phyloP scores from a whole-genome alignment of 1,140 invertebrate species.

The Littorina saxatilis region DNA sequence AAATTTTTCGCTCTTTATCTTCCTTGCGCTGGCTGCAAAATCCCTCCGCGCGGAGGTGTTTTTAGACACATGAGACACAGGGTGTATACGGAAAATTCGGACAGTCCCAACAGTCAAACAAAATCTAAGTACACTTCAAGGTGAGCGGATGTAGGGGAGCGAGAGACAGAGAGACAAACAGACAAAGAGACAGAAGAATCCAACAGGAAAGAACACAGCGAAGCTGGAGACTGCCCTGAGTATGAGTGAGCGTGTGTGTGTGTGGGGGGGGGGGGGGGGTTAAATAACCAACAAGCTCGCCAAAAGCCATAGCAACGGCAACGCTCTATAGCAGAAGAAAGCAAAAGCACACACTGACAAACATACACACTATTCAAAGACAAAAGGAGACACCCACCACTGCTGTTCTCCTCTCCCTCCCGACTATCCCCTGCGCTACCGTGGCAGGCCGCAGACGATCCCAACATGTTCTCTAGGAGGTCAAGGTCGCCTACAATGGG shows the following conservation, averaged over 20 bases:
- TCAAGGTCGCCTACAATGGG: constrained; percentile 11
- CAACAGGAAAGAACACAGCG: background rate
- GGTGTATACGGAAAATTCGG: too few species aligned
- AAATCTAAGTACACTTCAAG: too few species aligned
- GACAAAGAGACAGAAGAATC: constrained; percentile 2
- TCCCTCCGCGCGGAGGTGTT: too few species aligned
- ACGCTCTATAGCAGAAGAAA: too few species aligned
- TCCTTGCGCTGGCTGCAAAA: too few species aligned
- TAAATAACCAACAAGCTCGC: background rate
- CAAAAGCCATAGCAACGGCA: background rate
- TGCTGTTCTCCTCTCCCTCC: constrained; percentile 1
- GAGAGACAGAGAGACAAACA: background rate
- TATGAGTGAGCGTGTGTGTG: background rate
- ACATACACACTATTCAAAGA: background rate
- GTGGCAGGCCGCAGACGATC: background rate
- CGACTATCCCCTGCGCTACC: too few species aligned
- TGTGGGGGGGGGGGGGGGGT: background rate
- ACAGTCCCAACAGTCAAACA: too few species aligned
- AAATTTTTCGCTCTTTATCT: too few species aligned
- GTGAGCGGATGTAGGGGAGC: too few species aligned
- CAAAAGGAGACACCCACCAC: background rate
- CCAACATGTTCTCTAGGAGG: constrained; percentile 15
- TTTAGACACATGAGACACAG: too few species aligned
- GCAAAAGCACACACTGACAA: background rate
- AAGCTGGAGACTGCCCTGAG: background rate